Conservation (phyloP, 2,797 vertebrate genomes). For the Rallus crepitans region DNA sequence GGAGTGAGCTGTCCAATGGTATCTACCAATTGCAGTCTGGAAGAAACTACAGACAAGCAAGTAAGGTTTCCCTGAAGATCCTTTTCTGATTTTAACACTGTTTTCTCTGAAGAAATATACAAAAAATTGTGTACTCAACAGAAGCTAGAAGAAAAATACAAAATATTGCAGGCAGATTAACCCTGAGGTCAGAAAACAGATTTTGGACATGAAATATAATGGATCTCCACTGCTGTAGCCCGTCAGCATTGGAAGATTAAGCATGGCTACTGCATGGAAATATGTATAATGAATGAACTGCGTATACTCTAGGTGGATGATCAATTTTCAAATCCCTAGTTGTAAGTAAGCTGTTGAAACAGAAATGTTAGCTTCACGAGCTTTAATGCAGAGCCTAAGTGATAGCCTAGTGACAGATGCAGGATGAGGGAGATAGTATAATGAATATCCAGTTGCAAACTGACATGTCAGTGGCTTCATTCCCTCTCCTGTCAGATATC, state of each 20-base stretch:
- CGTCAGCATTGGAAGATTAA: background rate
- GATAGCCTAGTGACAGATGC: conserved; percentile 62
- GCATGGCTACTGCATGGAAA: background rate
- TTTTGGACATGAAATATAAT: background rate
- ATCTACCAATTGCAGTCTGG: background rate
- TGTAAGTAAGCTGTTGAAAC: conserved; percentile 59
- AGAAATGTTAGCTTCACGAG: conserved; percentile 59
- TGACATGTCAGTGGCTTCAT: conserved; percentile 49
- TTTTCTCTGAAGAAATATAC: background rate
- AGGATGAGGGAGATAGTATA: conserved; percentile 48
- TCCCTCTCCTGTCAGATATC: conserved; percentile 59
- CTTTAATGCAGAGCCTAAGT: conserved; percentile 47
- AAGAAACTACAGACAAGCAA: background rate
- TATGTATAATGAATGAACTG: conserved; percentile 33
- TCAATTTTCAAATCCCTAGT: conserved; percentile 56
- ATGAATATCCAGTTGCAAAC: conserved; percentile 64
- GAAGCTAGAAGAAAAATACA: background rate
- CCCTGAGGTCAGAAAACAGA: background rate
- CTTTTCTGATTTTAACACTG: background rate
- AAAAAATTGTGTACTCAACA: background rate
- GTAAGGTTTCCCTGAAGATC: background rate
- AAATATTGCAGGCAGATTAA: conserved; percentile 33
- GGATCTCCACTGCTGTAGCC: background rate
- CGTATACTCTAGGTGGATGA: conserved; percentile 44
- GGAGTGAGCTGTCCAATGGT: background rate